A percentile compares a stretch with the other conserved stretches of the same genome.
Conservation (phyloP, 2,113 vertebrate genomes). For the Platanista minor region DNA sequence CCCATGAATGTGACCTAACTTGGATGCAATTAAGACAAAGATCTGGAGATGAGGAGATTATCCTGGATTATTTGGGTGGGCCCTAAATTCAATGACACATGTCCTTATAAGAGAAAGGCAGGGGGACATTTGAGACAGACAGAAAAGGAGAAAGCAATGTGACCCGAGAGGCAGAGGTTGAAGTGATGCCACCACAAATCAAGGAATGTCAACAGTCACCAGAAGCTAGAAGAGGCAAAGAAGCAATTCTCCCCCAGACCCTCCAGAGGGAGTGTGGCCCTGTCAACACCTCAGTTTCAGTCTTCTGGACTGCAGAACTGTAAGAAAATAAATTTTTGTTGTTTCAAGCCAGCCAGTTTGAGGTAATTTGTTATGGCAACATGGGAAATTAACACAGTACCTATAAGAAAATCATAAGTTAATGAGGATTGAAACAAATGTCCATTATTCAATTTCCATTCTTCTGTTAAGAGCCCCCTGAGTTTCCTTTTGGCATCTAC, state of each 20-base stretch:
- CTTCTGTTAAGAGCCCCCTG: neutral
- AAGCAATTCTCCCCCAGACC: neutral
- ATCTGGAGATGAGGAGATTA: neutral
- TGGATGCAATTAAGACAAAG: neutral
- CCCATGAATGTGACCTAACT: neutral
- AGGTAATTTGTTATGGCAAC: neutral
- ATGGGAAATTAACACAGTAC: neutral
- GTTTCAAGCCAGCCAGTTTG: neutral
- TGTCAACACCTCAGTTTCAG: neutral
- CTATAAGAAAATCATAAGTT: neutral
- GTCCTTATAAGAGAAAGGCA: neutral
- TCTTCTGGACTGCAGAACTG: neutral
- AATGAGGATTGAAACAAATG: neutral
- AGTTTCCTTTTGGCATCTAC: neutral
- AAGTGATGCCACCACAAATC: neutral
- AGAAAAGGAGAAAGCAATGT: neutral
- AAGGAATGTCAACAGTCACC: neutral
- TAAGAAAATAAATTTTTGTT: neutral
- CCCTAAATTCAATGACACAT: neutral
- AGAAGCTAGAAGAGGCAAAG: neutral
- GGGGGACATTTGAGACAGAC: neutral
- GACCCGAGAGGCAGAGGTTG: neutral
- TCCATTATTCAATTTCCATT: neutral
- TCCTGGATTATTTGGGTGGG: neutral
- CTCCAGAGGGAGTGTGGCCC: neutral